Base-by-base conservation (phyloP, 64 coral and sea anemone genomes). In the Acropora tenuis region DNA sequence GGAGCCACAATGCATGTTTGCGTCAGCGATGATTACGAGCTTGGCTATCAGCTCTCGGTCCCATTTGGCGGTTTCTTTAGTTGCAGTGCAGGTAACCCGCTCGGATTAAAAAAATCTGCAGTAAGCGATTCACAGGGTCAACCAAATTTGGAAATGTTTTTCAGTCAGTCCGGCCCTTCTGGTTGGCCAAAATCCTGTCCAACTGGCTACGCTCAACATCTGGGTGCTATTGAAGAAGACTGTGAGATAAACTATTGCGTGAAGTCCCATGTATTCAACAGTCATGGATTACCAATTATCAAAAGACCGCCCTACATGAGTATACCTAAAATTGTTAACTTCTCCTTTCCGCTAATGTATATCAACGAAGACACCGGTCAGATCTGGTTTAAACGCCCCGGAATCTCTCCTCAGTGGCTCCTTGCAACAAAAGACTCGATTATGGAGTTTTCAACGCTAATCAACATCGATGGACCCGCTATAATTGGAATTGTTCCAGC, bases 1-100 rank as follows among this genome's bases (percentile, higher is more conserved):
- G 96, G 96, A 74, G 77, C 93, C 6, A 78, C 89, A 82, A 95
- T 98, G 96, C 88, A 90, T 2, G 93, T 98, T 1, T 98, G 96
- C 44, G 93, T 98, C 12, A 98, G 96, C 85, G 96, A 98, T 71
- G 96, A 98, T 43, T 98, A 95, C 41, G 96, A 98, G 48, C 69
- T 98, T 16, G 90, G 78, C 9, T 87, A 71, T 4, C 75, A 82
- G 41, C 87, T 90, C 43, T 90, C 90, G 0, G 86, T 98, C 8
- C 93, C 89, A 0, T 98, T 98, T 84, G 96, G 89, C 20, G 96
- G 96, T 10, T 98, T 98, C 58, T 95, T 94, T 74, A 98, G 95
- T 52, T 98, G 95, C 73, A 88, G 53, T 9, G 58, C 89, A 7
- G 95, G 95, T 1, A 82, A 98, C 76, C 93, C 93, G 20, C 78